A percentile compares a stretch with the other conserved stretches of the same genome.
These are phyloP conservation scores for Monarcha castaneiventris DNA, from an alignment of 2,113 vertebrate genomes.

Conservation along the genomic window DNA sequence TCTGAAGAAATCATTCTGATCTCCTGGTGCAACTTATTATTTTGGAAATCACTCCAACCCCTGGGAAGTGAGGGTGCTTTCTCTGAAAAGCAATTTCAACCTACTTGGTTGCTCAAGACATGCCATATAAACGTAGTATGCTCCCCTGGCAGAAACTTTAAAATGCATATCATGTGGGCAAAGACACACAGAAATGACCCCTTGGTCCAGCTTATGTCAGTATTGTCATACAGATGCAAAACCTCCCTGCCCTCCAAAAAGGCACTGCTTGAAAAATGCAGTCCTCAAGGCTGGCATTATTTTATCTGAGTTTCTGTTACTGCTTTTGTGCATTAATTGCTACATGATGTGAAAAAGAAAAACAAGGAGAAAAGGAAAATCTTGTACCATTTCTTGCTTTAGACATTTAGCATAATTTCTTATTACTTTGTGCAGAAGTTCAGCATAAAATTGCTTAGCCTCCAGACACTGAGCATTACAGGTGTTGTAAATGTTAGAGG, in stretches of 20 bases:
- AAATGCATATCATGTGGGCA: not conserved
- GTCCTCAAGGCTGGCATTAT: not conserved
- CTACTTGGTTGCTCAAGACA: not conserved
- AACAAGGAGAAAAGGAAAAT: not conserved
- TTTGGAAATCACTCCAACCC: not conserved
- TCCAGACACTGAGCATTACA: not conserved
- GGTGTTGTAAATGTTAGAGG: not conserved
- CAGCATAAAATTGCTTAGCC: not conserved
- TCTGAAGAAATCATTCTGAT: not conserved
- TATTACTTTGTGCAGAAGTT: not conserved
- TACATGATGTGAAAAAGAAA: not conserved
- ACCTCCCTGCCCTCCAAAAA: not conserved
- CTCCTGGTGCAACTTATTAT: not conserved
- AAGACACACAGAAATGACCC: not conserved
- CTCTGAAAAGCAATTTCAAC: not conserved
- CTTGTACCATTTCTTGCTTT: not conserved
- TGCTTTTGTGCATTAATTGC: not conserved
- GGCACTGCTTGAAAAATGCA: not conserved
- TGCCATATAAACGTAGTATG: not conserved
- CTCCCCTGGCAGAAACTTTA: not conserved
- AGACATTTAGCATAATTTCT: conserved; percentile 3
- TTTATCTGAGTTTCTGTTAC: not conserved
- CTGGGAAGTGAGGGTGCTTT: not conserved
- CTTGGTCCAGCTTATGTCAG: not conserved
- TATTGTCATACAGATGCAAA: not conserved